Evolutionary conservation across 2,888 invertebrate species (phyloP).

Genomic region (Hemicrepidius hirtus): DNA sequence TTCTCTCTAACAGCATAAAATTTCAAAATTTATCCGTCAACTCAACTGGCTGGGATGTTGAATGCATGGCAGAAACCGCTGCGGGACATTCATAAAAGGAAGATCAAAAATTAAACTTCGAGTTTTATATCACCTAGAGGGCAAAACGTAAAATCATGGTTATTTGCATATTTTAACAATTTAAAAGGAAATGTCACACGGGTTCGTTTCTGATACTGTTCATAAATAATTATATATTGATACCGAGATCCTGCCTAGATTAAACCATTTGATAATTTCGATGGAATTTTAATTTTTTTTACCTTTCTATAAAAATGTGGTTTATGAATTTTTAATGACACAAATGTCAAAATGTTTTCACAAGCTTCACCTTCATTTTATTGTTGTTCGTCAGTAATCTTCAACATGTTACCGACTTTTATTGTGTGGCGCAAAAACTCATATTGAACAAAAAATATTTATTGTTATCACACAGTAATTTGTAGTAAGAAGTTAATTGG

Average conservation of each 20-base stretch:
- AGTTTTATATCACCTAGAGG: slow-evolving; percentile 54
- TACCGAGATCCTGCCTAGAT: background rate
- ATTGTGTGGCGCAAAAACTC: no score
- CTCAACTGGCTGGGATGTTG: slow-evolving; percentile 32
- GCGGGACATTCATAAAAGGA: slow-evolving; percentile 58
- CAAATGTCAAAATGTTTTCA: no score
- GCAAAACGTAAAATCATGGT: slow-evolving; percentile 58
- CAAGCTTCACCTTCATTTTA: no score
- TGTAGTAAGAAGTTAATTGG: no score
- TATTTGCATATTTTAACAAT: slow-evolving; percentile 63
- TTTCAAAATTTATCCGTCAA: slow-evolving; percentile 62
- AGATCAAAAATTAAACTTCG: slow-evolving; percentile 63
- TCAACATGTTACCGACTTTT: no score
- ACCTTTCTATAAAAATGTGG: no score
- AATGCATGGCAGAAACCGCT: slow-evolving; percentile 47
- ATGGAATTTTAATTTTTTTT: no score
- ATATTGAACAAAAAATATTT: no score
- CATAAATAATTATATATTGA: slow-evolving; percentile 40
- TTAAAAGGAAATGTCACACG: slow-evolving; percentile 60
- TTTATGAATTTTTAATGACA: no score
- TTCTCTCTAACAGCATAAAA: slow-evolving; percentile 36
- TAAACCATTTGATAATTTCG: slow-evolving; percentile 9
- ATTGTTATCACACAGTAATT: no score
- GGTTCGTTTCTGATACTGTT: slow-evolving; percentile 39
- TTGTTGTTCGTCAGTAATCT: no score